Evolutionary conservation across 2,888 invertebrate genomes (phyloP), one percentile per base, ranked within the genome.

Genomic region (Tachystola acroxantha): DNA sequence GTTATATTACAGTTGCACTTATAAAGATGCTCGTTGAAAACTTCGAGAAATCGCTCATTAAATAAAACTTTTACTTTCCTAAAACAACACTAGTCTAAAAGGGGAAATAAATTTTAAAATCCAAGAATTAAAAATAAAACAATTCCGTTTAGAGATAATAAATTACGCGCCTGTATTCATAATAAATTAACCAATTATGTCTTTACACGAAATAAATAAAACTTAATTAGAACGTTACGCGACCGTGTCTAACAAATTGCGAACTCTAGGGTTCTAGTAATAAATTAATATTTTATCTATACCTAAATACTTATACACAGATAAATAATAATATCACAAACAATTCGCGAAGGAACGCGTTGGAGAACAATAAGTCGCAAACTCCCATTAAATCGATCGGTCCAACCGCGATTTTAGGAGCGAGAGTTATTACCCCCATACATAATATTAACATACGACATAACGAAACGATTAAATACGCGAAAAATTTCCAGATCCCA

Each of bases 301-400:
- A 35, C 32, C 13, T 13, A 34, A 20, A 46, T 53, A 48, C 43
- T 58, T 47, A 27, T 30, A 30, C 30, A 31, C 5, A 42, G 6
- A 29, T 29, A 16, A 20, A 30, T n/a, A 16, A 12, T 32, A 20
- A 40, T 69, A 70, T 64, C 63, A 70, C 64, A 71, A 64, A 32
- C 32, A 40, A 43, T 45, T 42, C 39, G 36, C 45, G 12, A 38
- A 36, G 40, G 42, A 51, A 46, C 46, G 45, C 45, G 56, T 42
- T 53, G 45, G 65, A 70, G 76, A 72, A 78, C 66, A 85, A 85
- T 85, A 85, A 82, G 81, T 84, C 82, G 67, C 76, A 40, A 46
- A 50, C 79, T 75, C 78, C 70, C 74, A 73, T 55, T 45, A 13
- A 6, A 26, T 47, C 39, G 35, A 40, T n/a, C 39, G 45, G 43